Conservation (phyloP, 2,888 invertebrate species). For the Empis stercorea region DNA sequence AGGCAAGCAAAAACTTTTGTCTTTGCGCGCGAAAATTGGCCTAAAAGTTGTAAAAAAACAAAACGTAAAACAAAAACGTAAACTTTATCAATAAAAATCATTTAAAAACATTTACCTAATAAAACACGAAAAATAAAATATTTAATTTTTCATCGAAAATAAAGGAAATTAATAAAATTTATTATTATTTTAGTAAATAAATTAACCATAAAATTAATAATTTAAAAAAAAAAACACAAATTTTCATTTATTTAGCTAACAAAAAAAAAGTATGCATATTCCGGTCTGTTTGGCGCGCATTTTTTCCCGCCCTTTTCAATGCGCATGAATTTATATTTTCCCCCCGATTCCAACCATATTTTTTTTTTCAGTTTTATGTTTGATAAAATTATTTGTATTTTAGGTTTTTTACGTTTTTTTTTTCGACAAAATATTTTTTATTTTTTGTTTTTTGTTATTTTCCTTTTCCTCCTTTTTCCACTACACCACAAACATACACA, state of each 20-base stretch:
- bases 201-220: not conserved
- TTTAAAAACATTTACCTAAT: too few relatives aligned
- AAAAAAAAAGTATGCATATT: not conserved
- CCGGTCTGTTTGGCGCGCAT: slow-evolving; percentile 1
- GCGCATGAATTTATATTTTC: not conserved
- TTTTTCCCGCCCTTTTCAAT: slow-evolving; percentile 1
- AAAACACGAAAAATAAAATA: too few relatives aligned
- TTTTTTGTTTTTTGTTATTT: too few relatives aligned
- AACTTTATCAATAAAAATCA: too few relatives aligned
- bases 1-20: too few relatives aligned
- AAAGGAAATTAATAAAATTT: not conserved
- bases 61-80: too few relatives aligned
- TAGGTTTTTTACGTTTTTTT: not conserved
- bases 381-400: not conserved
- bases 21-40: too few relatives aligned
- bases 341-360: not conserved
- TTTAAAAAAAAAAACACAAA: not conserved
- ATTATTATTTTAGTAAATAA: not conserved
- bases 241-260: not conserved
- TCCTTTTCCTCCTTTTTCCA: too few relatives aligned
- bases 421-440: not conserved
- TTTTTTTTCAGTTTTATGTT: not conserved
- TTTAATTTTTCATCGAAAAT: too few relatives aligned
- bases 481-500: too few relatives aligned
- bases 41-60: too few relatives aligned